Percentiles rank a stretch among this genome's conserved stretches.
These are phyloP conservation scores for Lutjanus erythropterus DNA, from an alignment of 2,113 vertebrate genomes.

Conservation along the genomic window DNA sequence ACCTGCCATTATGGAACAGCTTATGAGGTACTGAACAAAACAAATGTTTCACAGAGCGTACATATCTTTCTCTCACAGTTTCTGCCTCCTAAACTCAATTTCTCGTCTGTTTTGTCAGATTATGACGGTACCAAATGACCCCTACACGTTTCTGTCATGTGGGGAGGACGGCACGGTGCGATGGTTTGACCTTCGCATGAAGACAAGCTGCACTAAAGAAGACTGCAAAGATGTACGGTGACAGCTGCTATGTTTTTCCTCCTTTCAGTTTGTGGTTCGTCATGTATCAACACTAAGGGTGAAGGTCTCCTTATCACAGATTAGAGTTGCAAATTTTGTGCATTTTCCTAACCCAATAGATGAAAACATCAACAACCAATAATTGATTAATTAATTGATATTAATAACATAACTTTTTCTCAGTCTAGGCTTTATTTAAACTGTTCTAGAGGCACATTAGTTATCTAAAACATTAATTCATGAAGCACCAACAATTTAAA, in stretches of 20 bases:
- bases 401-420: no score
- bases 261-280: background rate
- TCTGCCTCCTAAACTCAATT: background rate
- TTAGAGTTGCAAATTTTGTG: no score
- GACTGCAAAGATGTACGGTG: conserved; percentile 98
- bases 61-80: background rate
- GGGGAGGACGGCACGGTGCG: conserved; percentile 98
- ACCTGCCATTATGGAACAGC: conserved; percentile 98
- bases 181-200: conserved; percentile 97
- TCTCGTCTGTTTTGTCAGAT: conserved; percentile 83
- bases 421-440: no score
- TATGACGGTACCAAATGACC: conserved; percentile 98
- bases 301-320: background rate
- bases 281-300: background rate
- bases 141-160: conserved; percentile 97
- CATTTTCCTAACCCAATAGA: no score
- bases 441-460: no score
- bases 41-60: no score
- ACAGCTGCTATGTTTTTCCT: conserved; percentile 4
- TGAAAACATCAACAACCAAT: no score
- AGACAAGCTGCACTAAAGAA: conserved; percentile 98
- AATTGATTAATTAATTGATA: no score
- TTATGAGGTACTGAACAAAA: conserved; percentile 89
- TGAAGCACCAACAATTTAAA: no score
- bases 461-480: no score